Base-by-base conservation (phyloP, 2,888 invertebrate species). In the Chirona hameri region DNA sequence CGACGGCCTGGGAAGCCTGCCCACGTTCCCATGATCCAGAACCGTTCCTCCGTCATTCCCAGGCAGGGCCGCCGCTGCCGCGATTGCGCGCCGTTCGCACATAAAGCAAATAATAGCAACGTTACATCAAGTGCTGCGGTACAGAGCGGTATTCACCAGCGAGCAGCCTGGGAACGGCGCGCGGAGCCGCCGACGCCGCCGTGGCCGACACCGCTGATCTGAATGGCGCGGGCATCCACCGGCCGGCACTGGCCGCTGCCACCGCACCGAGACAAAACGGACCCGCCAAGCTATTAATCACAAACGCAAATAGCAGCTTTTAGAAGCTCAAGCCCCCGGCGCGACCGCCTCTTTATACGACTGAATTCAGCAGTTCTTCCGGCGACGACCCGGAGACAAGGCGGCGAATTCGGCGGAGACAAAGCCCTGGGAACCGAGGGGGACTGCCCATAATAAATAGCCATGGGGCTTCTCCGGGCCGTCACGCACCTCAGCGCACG, bases 11-110 rank as follows among this genome's bases (percentile, higher is more conserved):
- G 69, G 69, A 69, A 69, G 14, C 29, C 15, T 15, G 1, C 29
- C 69, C 15, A 29, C 12, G 69, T 69, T 69, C 69, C 69, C 69
- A 69, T 27, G 69, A 29, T 29, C 69, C 29, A 69, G 69, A 29
- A 69, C 69, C 69, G 69, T 69, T 69, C 69, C 15, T 27, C 69
- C 29, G n/a, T 29, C 69, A n/a, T 69, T 69, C 69, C 69, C 69
- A 69, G 69, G 69, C 29, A 14, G 14, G 3, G 14, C 10, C 29
- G 48, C 48, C 29, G 69, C 15, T 15, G 69, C 69, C 69, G 69
- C 69, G 69, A 69, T 69, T 69, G 69, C 69, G 69, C 69, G 69
- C 69, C 69, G n/a, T 69, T n/a, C 69, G 69, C 69, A 69, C 69
- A 69, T 69, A 69, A 69, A 69, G 69, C 27, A 65, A 69, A 69